Evolutionary conservation across 1,140 invertebrate species (phyloP).

Genomic region (Saccostrea cuccullata): DNA sequence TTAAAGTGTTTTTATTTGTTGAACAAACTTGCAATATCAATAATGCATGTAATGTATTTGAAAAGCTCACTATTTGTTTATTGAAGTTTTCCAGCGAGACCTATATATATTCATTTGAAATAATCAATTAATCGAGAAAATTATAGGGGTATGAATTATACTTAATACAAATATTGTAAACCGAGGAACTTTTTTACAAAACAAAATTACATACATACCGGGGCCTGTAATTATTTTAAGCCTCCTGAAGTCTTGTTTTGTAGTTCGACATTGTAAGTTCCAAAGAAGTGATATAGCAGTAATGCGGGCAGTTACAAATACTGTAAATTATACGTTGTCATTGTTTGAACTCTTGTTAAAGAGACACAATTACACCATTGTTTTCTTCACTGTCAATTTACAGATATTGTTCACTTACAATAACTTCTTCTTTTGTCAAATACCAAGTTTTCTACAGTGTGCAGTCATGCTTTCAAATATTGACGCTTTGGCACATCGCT

Average conservation of each 20-base stretch:
- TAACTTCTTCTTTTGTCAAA: conserved; percentile 1
- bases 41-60: conserved; percentile 29
- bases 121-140: conserved; percentile 34
- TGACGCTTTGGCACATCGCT: background rate
- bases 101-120: background rate
- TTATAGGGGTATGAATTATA: background rate
- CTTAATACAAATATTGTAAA: background rate
- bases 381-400: background rate
- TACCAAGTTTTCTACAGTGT: background rate
- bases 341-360: background rate
- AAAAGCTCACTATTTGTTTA: conserved; percentile 6
- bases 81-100: conserved; percentile 19
- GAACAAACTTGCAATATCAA: conserved; percentile 36
- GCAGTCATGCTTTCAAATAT: conserved; percentile 28
- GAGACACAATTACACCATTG: background rate
- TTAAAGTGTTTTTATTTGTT: conserved; percentile 32
- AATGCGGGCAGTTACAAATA: background rate
- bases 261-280: background rate
- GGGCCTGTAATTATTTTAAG: background rate
- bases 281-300: background rate
- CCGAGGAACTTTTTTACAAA: background rate
- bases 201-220: background rate
- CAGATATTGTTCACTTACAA: background rate
- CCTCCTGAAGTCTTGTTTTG: background rate
- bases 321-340: background rate